Percentiles rank a stretch among this genome's conserved stretches.
Conservation (phyloP, 1,140 invertebrate genomes). For the Drosophila santomea region DNA sequence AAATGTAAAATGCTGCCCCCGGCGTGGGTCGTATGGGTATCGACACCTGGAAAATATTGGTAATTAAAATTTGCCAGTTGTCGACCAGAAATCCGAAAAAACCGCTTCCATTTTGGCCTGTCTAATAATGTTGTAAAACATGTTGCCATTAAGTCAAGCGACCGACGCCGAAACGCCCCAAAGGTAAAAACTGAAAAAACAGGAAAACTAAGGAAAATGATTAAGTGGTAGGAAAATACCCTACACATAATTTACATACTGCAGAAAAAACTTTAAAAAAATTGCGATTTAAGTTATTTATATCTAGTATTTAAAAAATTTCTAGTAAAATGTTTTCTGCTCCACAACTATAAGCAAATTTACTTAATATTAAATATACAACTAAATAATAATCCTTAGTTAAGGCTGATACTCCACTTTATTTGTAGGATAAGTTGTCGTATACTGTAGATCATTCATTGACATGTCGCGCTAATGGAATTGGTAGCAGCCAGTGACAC, state of each 20-base stretch:
- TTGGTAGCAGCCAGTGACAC: slow-evolving; percentile 61
- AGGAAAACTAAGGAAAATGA: slow-evolving; percentile 7
- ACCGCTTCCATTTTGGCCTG: slow-evolving; percentile 42
- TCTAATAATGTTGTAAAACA: slow-evolving; percentile 82
- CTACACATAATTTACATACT: slow-evolving; percentile 18
- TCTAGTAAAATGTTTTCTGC: too few species aligned
- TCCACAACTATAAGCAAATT: too few species aligned
- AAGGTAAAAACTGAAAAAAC: slow-evolving; percentile 34
- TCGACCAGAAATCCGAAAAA: slow-evolving; percentile 20
- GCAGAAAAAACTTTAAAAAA: slow-evolving; percentile 3
- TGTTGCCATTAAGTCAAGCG: slow-evolving; percentile 70
- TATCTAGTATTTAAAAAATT: neutral
- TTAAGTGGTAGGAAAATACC: slow-evolving; percentile 26
- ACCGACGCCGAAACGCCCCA: slow-evolving; percentile 63
- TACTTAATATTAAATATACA: too few species aligned
- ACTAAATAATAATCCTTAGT: too few species aligned
- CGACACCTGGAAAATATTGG: slow-evolving; percentile 79
- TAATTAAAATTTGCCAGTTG: slow-evolving; percentile 76
- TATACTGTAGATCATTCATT: slow-evolving; percentile 12
- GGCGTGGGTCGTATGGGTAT: slow-evolving; percentile 63
- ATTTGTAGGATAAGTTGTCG: slow-evolving; percentile 9
- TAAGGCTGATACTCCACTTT: neutral
- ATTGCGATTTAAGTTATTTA: neutral
- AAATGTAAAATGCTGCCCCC: slow-evolving; percentile 63
- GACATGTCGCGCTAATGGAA: slow-evolving; percentile 66